phyloP scores from a whole-genome alignment of 2,113 vertebrate species.

The Ranitomeya imitator region DNA sequence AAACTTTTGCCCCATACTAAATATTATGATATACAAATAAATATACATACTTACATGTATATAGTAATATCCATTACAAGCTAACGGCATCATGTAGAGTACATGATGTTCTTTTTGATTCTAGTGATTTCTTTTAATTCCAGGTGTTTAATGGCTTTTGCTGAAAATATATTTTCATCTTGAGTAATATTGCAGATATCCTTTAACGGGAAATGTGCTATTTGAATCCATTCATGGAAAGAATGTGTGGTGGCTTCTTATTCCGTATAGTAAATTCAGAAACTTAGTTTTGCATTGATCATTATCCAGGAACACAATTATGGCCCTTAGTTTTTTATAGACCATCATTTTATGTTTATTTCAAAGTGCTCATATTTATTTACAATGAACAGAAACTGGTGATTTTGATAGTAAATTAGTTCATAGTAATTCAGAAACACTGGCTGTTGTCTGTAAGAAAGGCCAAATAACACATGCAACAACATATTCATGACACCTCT shows the following conservation, averaged over 20 bases:
- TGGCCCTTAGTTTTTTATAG: conserved; percentile 2
- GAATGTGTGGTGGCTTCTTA: conserved; percentile 35
- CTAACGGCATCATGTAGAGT: conserved; percentile 6
- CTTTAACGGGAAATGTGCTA: conserved; percentile 54
- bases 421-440: background rate
- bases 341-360: conserved; percentile 13
- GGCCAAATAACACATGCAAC: background rate
- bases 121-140: conserved; percentile 6
- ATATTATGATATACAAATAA: too few species aligned
- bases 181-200: conserved; percentile 58
- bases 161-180: conserved; percentile 47
- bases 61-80: background rate
- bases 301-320: conserved; percentile 7
- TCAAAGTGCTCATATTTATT: background rate
- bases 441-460: background rate
- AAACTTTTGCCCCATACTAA: too few species aligned
- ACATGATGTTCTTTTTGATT: conserved; percentile 14
- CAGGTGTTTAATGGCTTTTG: conserved; percentile 36
- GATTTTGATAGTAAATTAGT: background rate
- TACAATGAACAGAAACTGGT: background rate
- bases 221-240: conserved; percentile 50
- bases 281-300: conserved; percentile 15
- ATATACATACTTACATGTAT: too few species aligned
- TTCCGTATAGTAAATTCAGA: conserved; percentile 31
- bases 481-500: background rate